Evolutionary conservation across 2,797 vertebrate species (phyloP), one percentile per base, ranked within the genome.

Genomic region (Poeciliopsis gracilis): DNA sequence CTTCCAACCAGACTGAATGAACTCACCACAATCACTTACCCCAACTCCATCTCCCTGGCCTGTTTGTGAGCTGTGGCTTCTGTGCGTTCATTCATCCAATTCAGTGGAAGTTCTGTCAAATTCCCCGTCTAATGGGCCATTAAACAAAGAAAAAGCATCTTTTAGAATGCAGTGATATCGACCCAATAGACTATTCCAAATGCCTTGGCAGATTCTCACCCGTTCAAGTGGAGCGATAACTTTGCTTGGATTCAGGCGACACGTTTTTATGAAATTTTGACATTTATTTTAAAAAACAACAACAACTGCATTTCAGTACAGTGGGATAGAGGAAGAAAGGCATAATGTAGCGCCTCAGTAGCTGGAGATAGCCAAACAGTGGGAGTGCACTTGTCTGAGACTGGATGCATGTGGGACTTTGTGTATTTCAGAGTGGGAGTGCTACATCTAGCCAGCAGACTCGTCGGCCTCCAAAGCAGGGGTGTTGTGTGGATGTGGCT

Each of bases 371-470:
- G 77, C 84, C 82, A 87, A 59, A 78, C 80, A 84, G 83, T 74
- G 82, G 77, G 67, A 57, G 74, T 84, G 76, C 81, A 78, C 55
- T 74, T 73, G 72, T 82, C 70, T 77, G 6, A 77, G 77, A 82
- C 77, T 75, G 76, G 76, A 55, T 75, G 72, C 63, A 80, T 72
- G 79, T 83, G 73, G 82, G 79, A 71, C 71, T 76, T 75, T 49
- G 74, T 81, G 79, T 77, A 78, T 20, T 72, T 79, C 63, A 77
- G 69, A 84, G 85, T 88, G 86, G 87, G 90, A 91, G 88, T 71
- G 84, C 80, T 82, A 92, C 88, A 89, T 91, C 88, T 79, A 93
- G 77, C 93, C 88, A 93, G 92, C 91, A 92, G 90, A 91, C 81
- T 91, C 83, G 87, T 90, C 86, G 87, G 90, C 85, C 85, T 90